Evolutionary conservation across 2,113 vertebrate genomes (phyloP).

Genomic region (Tupaia tana): DNA sequence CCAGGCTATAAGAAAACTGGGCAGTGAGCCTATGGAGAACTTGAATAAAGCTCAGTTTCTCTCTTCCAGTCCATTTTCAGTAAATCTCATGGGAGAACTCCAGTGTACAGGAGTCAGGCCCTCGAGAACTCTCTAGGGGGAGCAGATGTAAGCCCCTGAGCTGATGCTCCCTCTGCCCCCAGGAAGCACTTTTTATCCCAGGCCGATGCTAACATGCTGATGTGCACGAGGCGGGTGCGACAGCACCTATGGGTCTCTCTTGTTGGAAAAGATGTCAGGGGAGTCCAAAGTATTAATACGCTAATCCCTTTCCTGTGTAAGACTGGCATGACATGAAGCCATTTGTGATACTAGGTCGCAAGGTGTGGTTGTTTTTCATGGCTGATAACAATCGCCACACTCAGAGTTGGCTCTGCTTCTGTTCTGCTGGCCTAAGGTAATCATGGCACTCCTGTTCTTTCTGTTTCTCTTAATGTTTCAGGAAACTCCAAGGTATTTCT

Average conservation of each 20-base stretch:
- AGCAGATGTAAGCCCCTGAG: background rate
- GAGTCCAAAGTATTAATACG: conserved; percentile 47
- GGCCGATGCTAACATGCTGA: background rate
- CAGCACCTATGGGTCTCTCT: background rate
- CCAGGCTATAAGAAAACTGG: background rate
- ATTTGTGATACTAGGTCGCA: background rate
- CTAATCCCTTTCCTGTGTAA: background rate
- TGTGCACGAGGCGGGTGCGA: background rate
- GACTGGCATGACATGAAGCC: background rate
- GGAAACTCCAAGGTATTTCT: background rate
- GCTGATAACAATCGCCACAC: background rate
- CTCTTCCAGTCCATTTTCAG: background rate
- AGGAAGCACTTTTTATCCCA: background rate
- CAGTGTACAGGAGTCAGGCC: background rate
- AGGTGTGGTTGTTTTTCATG: background rate
- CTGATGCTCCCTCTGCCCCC: background rate
- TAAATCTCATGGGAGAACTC: background rate
- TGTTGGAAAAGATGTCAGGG: background rate
- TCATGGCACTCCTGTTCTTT: background rate
- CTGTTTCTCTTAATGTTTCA: background rate
- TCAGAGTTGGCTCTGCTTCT: background rate
- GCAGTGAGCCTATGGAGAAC: background rate
- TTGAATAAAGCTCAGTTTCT: background rate
- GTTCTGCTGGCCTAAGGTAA: background rate
- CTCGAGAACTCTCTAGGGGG: background rate